These are phyloP conservation scores for Sylvia borin DNA, from an alignment of 2,797 vertebrate species.

Conservation along the genomic window DNA sequence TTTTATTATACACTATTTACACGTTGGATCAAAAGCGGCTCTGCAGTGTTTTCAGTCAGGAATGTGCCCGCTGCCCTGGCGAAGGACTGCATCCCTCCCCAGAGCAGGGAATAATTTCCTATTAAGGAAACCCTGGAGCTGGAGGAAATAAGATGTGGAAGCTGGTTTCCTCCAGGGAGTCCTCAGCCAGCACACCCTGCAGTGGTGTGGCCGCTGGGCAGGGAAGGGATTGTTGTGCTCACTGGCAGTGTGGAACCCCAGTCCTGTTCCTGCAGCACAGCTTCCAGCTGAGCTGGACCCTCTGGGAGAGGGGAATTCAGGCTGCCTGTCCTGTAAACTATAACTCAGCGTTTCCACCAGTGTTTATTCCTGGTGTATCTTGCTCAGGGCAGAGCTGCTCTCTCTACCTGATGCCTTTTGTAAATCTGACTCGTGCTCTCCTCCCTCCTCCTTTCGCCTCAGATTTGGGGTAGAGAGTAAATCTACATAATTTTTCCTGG, in stretches of 20 bases:
- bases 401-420: background rate
- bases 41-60: slow-evolving; percentile 61
- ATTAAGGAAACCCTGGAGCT: slow-evolving; percentile 70
- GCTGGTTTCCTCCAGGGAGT: slow-evolving; percentile 20
- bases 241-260: too few species aligned
- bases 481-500: background rate
- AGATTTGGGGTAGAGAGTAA: background rate
- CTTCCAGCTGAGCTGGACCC: background rate
- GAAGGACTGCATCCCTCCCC: background rate
- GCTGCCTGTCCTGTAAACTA: background rate
- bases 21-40: slow-evolving; percentile 54
- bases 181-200: background rate
- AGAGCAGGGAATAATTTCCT: slow-evolving; percentile 58
- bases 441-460: background rate
- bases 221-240: background rate
- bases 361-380: background rate
- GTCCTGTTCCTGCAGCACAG: background rate
- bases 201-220: background rate
- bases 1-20: slow-evolving; percentile 71
- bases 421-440: rapidly evolving
- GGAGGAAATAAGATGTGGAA: slow-evolving; percentile 44
- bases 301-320: background rate
- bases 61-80: slow-evolving; percentile 35
- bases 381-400: background rate
- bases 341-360: background rate